Evolutionary conservation across 2,797 vertebrate genomes (phyloP).

Genomic region (Limnodromus scolopaceus): DNA sequence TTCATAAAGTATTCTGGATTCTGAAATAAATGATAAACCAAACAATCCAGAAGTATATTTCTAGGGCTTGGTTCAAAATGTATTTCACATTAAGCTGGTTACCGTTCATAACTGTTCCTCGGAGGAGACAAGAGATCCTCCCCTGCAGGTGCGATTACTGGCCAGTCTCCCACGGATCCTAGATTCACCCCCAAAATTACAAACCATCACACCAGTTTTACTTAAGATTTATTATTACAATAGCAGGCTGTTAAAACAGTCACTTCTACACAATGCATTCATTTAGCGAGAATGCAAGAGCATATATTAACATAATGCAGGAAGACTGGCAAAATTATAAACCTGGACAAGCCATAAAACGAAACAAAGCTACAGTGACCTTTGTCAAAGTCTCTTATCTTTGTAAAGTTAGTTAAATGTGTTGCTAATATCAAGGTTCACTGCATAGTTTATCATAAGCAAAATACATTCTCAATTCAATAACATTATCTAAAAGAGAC

Average conservation of each 20-base stretch:
- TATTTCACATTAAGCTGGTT: background rate
- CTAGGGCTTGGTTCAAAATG: background rate
- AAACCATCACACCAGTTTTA: background rate
- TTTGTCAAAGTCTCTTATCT: background rate
- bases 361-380: background rate
- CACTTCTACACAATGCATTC: background rate
- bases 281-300: background rate
- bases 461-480: background rate
- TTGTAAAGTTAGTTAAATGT: background rate
- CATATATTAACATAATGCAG: background rate
- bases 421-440: background rate
- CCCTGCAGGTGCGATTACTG: background rate
- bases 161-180: rapidly evolving
- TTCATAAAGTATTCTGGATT: background rate
- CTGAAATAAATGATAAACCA: background rate
- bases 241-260: background rate
- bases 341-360: background rate
- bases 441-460: background rate
- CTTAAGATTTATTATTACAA: background rate
- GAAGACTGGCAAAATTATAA: background rate
- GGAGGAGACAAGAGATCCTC: background rate
- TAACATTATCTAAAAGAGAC: background rate
- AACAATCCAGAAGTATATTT: background rate
- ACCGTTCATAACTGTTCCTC: background rate
- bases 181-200: background rate